A percentile compares a stretch with the other conserved stretches of the same genome.
Conservation (phyloP, 2,113 vertebrate genomes). For the Pelecanus crispus region DNA sequence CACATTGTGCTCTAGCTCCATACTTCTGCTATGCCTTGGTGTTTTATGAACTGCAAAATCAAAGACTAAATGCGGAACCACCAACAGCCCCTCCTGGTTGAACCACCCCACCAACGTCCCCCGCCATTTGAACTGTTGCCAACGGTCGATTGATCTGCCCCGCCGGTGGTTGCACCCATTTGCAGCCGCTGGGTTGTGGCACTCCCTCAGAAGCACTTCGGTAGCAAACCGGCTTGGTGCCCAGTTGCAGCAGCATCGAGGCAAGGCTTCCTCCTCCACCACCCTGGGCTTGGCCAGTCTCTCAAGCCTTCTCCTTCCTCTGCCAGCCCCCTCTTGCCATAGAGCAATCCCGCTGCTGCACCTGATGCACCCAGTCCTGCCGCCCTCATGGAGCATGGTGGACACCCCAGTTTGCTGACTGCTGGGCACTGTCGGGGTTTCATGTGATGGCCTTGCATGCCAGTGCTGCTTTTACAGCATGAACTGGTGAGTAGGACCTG, state of each 20-base stretch:
- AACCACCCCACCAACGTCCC: background rate
- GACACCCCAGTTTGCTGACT: background rate
- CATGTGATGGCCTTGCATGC: accelerated
- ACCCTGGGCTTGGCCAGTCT: accelerated
- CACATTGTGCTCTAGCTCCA: background rate
- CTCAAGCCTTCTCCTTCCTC: background rate
- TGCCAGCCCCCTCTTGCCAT: too few species aligned
- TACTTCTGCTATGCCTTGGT: background rate
- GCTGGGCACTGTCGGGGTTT: background rate
- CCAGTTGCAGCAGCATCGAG: too few species aligned
- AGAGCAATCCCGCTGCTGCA: background rate
- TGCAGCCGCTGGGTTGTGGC: accelerated
- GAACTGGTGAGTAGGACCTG: too few species aligned
- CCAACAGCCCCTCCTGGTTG: background rate
- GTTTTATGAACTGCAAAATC: conserved; percentile 35
- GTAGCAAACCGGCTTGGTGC: accelerated
- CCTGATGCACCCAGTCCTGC: background rate
- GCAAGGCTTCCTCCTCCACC: background rate
- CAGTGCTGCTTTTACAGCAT: background rate
- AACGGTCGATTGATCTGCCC: background rate
- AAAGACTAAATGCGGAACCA: background rate
- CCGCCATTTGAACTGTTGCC: background rate
- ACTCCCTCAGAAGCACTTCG: background rate
- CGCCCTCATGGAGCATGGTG: accelerated
- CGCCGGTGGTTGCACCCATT: accelerated